Percentiles rank a stretch among this genome's conserved stretches.
Evolutionary conservation across 1,140 invertebrate species (phyloP).

Genomic region (Telenomus remus): DNA sequence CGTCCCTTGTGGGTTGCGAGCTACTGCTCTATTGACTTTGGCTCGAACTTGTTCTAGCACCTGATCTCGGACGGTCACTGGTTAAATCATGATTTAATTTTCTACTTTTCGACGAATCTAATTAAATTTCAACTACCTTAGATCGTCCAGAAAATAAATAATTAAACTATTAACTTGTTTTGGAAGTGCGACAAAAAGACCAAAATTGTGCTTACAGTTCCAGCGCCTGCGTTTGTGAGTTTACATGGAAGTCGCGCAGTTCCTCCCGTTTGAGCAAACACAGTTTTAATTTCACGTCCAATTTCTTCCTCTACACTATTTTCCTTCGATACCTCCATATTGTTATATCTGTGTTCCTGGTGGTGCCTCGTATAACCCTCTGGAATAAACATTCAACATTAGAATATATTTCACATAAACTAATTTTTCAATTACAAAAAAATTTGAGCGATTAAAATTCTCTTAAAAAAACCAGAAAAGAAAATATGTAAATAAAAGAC

Average conservation of each 20-base stretch:
- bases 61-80: too few species aligned
- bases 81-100: too few species aligned
- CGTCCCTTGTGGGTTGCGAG: too few species aligned
- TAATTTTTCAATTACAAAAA: background rate
- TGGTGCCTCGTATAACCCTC: slow-evolving; percentile 68
- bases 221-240: slow-evolving; percentile 81
- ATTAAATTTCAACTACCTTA: too few species aligned
- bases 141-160: too few species aligned
- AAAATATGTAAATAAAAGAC: background rate
- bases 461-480: too few species aligned
- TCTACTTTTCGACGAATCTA: too few species aligned
- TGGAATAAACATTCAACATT: slow-evolving; percentile 47
- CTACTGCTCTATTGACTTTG: too few species aligned
- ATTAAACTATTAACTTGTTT: too few species aligned
- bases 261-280: slow-evolving; percentile 83
- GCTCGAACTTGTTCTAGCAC: too few species aligned
- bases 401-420: background rate
- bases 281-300: slow-evolving; percentile 71
- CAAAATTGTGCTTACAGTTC: slow-evolving; percentile 79
- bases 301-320: slow-evolving; percentile 62
- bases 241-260: slow-evolving; percentile 83
- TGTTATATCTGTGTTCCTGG: slow-evolving; percentile 62
- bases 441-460: too few species aligned
- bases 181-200: too few species aligned
- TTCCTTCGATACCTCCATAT: slow-evolving; percentile 53